Percentiles rank a stretch among this genome's conserved stretches.
These are phyloP conservation scores for Pluvialis apricaria DNA, from an alignment of 2,113 vertebrate genomes.

Conservation along the genomic window DNA sequence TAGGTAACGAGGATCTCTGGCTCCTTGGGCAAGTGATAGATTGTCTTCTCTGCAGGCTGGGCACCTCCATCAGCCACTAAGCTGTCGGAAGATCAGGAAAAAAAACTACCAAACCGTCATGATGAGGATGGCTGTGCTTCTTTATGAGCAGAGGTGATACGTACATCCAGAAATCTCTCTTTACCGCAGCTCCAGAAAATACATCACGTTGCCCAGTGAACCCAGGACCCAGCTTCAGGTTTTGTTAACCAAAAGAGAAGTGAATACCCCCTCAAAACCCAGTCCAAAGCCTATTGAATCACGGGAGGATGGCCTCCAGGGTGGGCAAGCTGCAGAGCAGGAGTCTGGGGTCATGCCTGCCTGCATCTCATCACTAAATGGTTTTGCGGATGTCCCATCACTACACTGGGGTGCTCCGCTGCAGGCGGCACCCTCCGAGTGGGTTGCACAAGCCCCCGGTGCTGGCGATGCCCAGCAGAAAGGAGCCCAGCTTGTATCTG, in stretches of 20 bases:
- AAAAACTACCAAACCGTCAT: background rate
- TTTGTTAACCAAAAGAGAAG: background rate
- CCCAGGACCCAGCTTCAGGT: background rate
- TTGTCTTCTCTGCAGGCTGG: background rate
- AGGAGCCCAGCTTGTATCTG: background rate
- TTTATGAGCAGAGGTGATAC: background rate
- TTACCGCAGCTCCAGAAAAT: background rate
- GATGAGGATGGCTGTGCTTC: background rate
- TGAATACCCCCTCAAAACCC: background rate
- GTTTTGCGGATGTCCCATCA: background rate
- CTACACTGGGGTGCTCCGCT: fast-evolving
- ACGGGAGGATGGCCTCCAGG: background rate
- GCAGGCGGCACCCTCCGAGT: background rate
- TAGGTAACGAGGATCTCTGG: background rate
- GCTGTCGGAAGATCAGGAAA: background rate
- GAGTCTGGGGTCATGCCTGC: background rate
- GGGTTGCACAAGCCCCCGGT: no score
- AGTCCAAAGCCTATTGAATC: background rate
- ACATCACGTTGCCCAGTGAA: background rate
- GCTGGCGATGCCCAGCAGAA: background rate
- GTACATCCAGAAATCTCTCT: background rate
- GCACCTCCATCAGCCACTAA: background rate
- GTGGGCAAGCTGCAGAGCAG: background rate
- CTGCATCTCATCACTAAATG: background rate
- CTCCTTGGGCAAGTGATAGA: background rate